These are phyloP conservation scores for Adrianichthys oophorus DNA, from an alignment of 2,797 vertebrate genomes.

Conservation along the genomic window DNA sequence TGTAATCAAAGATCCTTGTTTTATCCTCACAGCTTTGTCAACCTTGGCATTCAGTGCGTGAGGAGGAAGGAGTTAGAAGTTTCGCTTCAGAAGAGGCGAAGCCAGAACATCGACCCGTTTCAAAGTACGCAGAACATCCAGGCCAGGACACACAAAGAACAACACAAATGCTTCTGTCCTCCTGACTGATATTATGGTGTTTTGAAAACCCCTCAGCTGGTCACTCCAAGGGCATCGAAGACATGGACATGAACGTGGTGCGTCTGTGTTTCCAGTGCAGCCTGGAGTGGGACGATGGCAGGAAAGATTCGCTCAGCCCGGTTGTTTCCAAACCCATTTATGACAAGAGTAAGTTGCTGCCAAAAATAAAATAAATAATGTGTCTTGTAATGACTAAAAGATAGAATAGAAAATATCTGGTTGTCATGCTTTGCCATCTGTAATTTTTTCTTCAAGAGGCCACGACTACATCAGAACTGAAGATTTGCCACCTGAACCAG, in stretches of 20 bases:
- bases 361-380: not conserved
- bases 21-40: constrained; percentile 82
- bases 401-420: not conserved
- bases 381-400: no score
- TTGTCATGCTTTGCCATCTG: constrained; percentile 7
- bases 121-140: constrained; percentile 78
- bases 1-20: not conserved
- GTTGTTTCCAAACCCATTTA: constrained; percentile 90
- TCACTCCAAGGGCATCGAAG: constrained; percentile 90
- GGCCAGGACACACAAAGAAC: no score
- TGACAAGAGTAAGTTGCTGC: constrained; percentile 86
- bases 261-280: constrained; percentile 92
- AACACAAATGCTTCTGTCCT: not conserved
- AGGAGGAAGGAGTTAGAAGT: constrained; percentile 88
- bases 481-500: constrained; percentile 87
- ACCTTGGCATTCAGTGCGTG: constrained; percentile 94
- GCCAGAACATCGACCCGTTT: constrained; percentile 90
- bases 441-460: constrained; percentile 76
- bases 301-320: constrained; percentile 75
- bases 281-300: constrained; percentile 78
- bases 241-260: constrained; percentile 96
- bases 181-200: not conserved
- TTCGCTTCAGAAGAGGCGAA: constrained; percentile 86
- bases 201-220: constrained; percentile 74
- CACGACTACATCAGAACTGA: constrained; percentile 90